These are phyloP conservation scores for Aplodontia rufa DNA, from an alignment of 2,113 vertebrate species.

Conservation along the genomic window DNA sequence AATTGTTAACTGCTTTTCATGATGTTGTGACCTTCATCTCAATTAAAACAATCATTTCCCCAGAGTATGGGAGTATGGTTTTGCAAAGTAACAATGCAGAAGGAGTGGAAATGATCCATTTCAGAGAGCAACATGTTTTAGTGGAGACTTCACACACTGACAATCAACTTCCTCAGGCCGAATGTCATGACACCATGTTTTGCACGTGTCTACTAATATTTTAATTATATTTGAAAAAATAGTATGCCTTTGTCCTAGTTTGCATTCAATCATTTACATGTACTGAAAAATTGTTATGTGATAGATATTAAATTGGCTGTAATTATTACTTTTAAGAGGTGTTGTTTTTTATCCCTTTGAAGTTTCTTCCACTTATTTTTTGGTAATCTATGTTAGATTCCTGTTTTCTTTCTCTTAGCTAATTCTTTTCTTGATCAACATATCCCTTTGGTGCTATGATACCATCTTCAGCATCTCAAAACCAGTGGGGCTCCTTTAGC, in stretches of 20 bases:
- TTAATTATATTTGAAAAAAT: neutral
- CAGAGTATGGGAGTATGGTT: too few relatives aligned
- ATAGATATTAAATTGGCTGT: neutral
- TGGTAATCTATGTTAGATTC: neutral
- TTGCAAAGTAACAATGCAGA: too few relatives aligned
- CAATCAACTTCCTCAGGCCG: neutral
- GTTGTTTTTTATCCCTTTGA: neutral
- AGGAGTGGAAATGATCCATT: too few relatives aligned
- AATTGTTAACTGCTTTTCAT: conserved; percentile 32
- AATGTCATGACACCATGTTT: neutral
- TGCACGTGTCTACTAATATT: neutral
- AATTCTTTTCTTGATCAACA: neutral
- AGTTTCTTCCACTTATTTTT: neutral
- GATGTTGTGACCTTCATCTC: conserved; percentile 13
- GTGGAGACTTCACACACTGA: neutral
- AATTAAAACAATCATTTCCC: too few relatives aligned
- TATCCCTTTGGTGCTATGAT: neutral
- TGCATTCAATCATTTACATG: neutral
- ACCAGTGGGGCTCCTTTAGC: neutral
- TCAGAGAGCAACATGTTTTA: too few relatives aligned
- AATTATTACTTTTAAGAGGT: neutral
- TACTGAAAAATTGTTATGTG: neutral
- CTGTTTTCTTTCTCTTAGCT: neutral
- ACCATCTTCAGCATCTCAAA: neutral
- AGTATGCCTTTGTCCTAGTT: neutral